These are phyloP conservation scores for Volucella inflata DNA, from an alignment of 2,888 invertebrate species.

Conservation along the genomic window DNA sequence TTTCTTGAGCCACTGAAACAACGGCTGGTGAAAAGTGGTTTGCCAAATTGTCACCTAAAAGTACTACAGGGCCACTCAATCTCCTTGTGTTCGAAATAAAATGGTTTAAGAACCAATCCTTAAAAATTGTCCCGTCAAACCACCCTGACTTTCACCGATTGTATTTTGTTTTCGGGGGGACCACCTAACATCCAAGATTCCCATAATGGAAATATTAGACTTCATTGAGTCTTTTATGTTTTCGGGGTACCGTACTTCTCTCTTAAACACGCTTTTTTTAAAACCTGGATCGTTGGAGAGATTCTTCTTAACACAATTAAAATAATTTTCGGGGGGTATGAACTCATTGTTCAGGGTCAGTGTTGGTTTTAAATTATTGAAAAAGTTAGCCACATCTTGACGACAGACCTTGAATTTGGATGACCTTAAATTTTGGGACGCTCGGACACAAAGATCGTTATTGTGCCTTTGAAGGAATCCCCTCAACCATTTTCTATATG, in stretches of 20 bases:
- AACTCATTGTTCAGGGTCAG: no score
- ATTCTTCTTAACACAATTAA: constrained; percentile 18
- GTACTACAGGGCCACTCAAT: constrained; percentile 2
- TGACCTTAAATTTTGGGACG: constrained; percentile 8
- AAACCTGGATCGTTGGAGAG: constrained; percentile 23
- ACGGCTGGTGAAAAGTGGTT: constrained; percentile 33
- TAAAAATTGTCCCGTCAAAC: constrained; percentile 13
- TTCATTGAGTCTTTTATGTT: constrained; percentile 9
- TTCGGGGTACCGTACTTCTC: constrained; percentile 17
- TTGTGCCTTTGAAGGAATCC: constrained; percentile 2
- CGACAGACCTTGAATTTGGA: constrained; percentile 3
- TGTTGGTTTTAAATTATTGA: constrained; percentile 5
- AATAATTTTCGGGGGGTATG: constrained; percentile 2
- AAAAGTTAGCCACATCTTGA: constrained; percentile 2
- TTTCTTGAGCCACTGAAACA: constrained; percentile 18
- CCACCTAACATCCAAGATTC: constrained; percentile 21
- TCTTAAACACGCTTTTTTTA: constrained; percentile 18
- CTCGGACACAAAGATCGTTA: background rate
- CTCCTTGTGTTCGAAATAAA: no score
- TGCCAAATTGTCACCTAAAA: constrained; percentile 22
- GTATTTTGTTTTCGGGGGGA: constrained; percentile 18
- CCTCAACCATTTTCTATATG: constrained; percentile 13
- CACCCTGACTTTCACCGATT: background rate
- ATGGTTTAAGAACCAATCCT: no score
- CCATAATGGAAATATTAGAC: constrained; percentile 17